Evolutionary conservation across 2,113 vertebrate species (phyloP), one percentile per base, ranked within the genome.

Genomic region (Coreoperca whiteheadi): DNA sequence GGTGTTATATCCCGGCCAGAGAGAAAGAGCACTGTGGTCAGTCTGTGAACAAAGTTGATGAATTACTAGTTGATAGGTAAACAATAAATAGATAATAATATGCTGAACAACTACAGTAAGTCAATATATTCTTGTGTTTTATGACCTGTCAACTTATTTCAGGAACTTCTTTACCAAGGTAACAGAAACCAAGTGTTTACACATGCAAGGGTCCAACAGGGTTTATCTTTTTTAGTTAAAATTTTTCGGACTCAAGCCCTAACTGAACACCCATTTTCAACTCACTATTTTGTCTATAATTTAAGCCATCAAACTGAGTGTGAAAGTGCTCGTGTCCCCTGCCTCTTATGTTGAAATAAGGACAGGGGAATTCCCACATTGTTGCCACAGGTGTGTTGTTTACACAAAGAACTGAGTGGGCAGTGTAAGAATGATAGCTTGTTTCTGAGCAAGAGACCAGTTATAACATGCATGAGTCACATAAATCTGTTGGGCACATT

Each of bases 121-220:
- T 80, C 41, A 54, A 79, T 64, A 68, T 53, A 56, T 39, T 65
- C 0, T 60, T 79, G 16, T 37, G 48, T 77, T 90, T 87, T 89
- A 93, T 86, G 73, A 72, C 63, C 39, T 71, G 81, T 87, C 81
- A 60, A 25, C 76, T 86, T 77, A 65, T 92, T 88, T 88, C 30
- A 66, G 74, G 74, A 87, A 78, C 61, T 9, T 67, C 12, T 70
- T 63, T 23, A 74, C n/a, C 56, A 72, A 28, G 64, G 37, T 30
- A 54, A 63, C 30, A 53, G 56, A 81, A 73, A 82, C 57, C 56
- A 32, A 66, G n/a, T 74, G 61, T 87, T 78, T 79, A 70, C 76
- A 75, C 39, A 57, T 39, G 12, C 30, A 16, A 39, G 16, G 14
- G 9, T 39, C 57, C 32, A 77, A 2, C 8, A 9, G 0, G 12